phyloP scores from a whole-genome alignment of 2,797 vertebrate species.

The Margarornis squamiger region DNA sequence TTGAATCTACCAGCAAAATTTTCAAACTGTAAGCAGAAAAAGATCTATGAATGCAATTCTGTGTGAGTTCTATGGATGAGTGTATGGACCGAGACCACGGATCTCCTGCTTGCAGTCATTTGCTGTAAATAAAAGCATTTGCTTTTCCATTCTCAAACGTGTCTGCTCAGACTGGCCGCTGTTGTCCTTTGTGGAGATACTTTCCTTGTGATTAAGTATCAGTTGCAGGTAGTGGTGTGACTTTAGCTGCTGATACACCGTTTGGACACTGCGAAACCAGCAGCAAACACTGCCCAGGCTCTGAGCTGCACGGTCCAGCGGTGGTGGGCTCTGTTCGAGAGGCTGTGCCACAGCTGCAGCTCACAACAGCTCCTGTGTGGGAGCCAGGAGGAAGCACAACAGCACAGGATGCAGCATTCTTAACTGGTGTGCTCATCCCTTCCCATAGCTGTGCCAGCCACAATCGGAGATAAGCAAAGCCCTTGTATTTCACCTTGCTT shows the following conservation, averaged over 20 bases:
- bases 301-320: background rate
- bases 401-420: rapidly evolving
- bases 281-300: background rate
- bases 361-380: background rate
- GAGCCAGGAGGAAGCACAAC: background rate
- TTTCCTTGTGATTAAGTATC: background rate
- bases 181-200: background rate
- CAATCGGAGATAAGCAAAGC: background rate
- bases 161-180: background rate
- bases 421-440: background rate
- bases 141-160: background rate
- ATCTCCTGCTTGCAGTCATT: background rate
- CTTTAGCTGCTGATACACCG: background rate
- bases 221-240: background rate
- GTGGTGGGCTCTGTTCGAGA: background rate
- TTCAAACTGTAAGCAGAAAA: constrained; percentile 69
- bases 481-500: background rate
- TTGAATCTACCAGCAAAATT: constrained; percentile 87
- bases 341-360: rapidly evolving
- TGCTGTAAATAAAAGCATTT: background rate
- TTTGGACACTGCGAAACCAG: background rate
- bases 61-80: background rate
- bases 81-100: rapidly evolving
- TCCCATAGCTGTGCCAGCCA: background rate
- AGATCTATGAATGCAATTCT: background rate